Conservation (phyloP, 2,113 vertebrate genomes). For the Sinocyclocheilus maitianheensis region DNA sequence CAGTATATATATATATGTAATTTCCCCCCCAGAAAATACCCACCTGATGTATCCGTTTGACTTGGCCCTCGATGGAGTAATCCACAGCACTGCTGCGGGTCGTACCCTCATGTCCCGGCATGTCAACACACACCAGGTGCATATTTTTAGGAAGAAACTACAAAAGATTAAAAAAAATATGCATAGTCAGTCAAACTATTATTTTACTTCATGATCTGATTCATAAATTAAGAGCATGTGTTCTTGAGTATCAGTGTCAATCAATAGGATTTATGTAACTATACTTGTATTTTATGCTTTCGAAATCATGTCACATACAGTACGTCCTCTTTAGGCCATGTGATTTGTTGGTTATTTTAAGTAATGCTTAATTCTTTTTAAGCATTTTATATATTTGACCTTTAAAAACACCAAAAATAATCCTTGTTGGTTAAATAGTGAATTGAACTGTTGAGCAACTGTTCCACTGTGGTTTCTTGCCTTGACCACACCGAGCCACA, state of each 20-base stretch:
- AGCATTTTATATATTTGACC: not conserved
- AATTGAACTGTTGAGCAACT: not conserved
- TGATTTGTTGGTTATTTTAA: not conserved
- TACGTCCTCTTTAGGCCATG: not conserved
- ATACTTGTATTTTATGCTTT: not conserved
- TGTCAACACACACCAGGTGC: conserved; percentile 91
- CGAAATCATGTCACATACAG: not conserved
- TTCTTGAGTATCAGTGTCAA: not conserved
- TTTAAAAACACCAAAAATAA: not conserved
- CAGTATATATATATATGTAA: too few species aligned
- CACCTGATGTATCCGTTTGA: conserved; percentile 90
- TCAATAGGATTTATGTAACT: not conserved
- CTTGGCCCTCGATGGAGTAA: conserved; percentile 90
- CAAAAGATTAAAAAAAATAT: conserved; percentile 13
- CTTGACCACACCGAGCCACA: conserved; percentile 62
- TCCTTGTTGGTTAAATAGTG: not conserved
- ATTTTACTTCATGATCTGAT: not conserved
- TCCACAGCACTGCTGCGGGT: conserved; percentile 84
- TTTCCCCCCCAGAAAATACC: not conserved
- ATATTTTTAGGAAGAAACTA: conserved; percentile 85
- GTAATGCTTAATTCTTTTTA: not conserved
- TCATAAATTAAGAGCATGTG: not conserved
- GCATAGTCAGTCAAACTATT: not conserved
- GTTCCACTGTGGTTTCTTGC: conserved; percentile 22
- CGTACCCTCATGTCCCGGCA: conserved; percentile 94